These are phyloP conservation scores for Polydrusus pterygomalis DNA, from an alignment of 2,888 invertebrate species.

Conservation along the genomic window DNA sequence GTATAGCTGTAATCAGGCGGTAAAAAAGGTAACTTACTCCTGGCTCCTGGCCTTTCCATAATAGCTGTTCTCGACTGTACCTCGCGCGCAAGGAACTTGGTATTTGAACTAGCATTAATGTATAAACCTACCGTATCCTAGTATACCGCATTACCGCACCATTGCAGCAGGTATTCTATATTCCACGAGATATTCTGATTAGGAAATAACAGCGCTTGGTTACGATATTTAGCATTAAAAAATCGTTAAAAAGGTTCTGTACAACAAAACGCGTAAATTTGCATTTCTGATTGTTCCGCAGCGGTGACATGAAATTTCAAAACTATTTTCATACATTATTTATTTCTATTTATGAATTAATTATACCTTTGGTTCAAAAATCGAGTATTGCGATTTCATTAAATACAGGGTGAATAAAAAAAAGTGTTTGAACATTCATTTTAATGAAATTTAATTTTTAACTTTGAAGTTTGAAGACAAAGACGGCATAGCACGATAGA, in stretches of 20 bases:
- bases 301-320: constrained; percentile 44
- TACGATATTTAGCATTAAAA: not conserved
- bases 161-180: not conserved
- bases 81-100: too few relatives aligned
- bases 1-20: too few relatives aligned
- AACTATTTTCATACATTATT: constrained; percentile 42
- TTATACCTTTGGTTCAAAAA: constrained; percentile 24
- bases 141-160: not conserved
- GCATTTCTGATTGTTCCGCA: constrained; percentile 44
- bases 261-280: constrained; percentile 35
- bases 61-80: too few relatives aligned
- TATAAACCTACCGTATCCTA: too few relatives aligned
- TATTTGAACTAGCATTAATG: too few relatives aligned
- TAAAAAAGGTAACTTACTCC: too few relatives aligned
- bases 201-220: constrained; percentile 5
- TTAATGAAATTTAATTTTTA: too few relatives aligned
- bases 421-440: not conserved
- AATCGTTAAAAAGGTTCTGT: constrained; percentile 9
- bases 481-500: too few relatives aligned
- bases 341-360: constrained; percentile 40
- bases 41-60: too few relatives aligned
- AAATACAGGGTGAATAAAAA: constrained; percentile 7
- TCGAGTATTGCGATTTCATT: constrained; percentile 27
- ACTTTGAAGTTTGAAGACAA: too few relatives aligned
- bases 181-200: not conserved